Evolutionary conservation across 2,888 invertebrate genomes (phyloP).

Genomic region (Cephus pygmeus): DNA sequence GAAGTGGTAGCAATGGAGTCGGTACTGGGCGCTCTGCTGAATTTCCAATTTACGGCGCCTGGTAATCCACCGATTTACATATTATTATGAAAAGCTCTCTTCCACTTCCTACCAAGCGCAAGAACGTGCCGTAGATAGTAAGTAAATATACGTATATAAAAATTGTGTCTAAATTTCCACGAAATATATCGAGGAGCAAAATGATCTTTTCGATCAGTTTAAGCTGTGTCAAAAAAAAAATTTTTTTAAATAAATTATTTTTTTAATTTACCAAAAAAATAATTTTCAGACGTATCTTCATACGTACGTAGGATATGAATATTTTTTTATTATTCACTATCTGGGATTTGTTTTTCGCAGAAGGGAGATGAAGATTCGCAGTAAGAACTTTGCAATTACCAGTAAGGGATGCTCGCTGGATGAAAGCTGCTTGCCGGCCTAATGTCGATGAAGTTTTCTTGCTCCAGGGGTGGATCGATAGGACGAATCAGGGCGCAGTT

Average conservation of each 20-base stretch:
- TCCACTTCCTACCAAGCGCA: neutral
- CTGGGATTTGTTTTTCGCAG: neutral
- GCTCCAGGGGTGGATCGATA: slow-evolving; percentile 52
- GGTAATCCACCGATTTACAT: slow-evolving; percentile 53
- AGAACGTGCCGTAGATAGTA: neutral
- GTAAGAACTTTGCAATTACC: slow-evolving; percentile 6
- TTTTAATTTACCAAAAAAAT: neutral
- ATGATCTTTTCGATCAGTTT: slow-evolving; percentile 5
- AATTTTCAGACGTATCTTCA: neutral
- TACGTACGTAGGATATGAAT: neutral
- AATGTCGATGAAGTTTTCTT: slow-evolving; percentile 49
- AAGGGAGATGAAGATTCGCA: neutral
- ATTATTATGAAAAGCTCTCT: slow-evolving; percentile 46
- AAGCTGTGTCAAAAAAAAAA: neutral
- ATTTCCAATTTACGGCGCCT: slow-evolving; percentile 49
- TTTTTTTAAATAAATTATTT: slow-evolving; percentile 5
- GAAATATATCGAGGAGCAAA: slow-evolving; percentile 7
- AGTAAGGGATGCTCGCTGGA: neutral
- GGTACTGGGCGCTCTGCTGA: neutral
- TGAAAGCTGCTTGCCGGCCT: slow-evolving; percentile 29
- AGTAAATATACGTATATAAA: neutral
- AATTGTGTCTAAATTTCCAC: neutral
- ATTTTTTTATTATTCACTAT: neutral
- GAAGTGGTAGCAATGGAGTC: neutral
- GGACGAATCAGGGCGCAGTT: slow-evolving; percentile 60